phyloP scores from a whole-genome alignment of 1,140 invertebrate species.

The Scaptomyza montana region DNA sequence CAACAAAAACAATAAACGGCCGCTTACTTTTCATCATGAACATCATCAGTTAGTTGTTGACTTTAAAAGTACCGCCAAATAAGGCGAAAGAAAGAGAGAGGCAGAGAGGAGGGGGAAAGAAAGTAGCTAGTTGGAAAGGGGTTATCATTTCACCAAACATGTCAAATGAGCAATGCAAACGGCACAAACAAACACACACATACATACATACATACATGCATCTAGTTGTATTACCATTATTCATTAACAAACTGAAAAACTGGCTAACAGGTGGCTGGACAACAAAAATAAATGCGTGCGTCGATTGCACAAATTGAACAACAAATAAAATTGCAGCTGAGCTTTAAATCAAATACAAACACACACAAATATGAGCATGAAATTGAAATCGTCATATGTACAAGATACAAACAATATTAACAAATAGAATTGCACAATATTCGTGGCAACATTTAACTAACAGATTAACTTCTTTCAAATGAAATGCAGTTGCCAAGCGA shows the following conservation, averaged over 20 bases:
- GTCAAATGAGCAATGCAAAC: constrained; percentile 51
- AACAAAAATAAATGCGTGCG: constrained; percentile 34
- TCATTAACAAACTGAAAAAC: constrained; percentile 13
- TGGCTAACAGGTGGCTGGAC: constrained; percentile 20
- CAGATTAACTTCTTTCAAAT: constrained; percentile 9
- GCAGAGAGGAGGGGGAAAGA: background rate
- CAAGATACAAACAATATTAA: constrained; percentile 6
- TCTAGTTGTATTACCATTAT: constrained; percentile 31
- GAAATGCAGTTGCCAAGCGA: background rate
- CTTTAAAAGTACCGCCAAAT: constrained; percentile 62
- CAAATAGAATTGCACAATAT: constrained; percentile 43
- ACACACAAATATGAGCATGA: constrained; percentile 6
- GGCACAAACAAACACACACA: constrained; percentile 13
- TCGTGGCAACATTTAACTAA: constrained; percentile 31
- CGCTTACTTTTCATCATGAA: constrained; percentile 44
- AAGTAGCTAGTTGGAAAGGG: background rate
- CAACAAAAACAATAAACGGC: background rate
- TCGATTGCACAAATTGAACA: constrained; percentile 46
- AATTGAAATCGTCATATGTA: constrained; percentile 2
- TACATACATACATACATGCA: constrained; percentile 22
- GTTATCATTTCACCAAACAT: constrained; percentile 59
- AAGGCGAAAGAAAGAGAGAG: background rate
- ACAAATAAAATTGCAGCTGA: constrained; percentile 24
- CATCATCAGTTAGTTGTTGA: constrained; percentile 61
- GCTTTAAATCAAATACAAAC: constrained; percentile 22